A percentile compares a stretch with the other conserved stretches of the same genome.
phyloP scores from a whole-genome alignment of 2,888 invertebrate species.

The Microchrysa polita region DNA sequence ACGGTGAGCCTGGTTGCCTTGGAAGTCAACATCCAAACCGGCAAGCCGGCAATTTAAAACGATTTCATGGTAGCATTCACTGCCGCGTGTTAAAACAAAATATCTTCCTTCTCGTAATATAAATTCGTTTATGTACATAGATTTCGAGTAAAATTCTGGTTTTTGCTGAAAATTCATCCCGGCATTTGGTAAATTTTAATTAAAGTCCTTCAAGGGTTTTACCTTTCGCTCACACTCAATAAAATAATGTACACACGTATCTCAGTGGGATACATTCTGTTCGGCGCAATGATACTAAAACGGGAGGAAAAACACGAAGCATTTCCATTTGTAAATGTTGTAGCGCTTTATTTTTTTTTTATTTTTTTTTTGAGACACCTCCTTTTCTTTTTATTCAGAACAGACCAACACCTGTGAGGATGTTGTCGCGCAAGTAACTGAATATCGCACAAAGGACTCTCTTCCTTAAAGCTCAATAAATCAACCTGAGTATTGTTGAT shows the following conservation, averaged over 20 bases:
- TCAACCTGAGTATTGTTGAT: constrained; percentile 24
- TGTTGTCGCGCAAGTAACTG: neutral
- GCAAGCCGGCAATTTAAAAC: too few species aligned
- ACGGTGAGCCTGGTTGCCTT: too few species aligned
- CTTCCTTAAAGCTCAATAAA: constrained; percentile 28
- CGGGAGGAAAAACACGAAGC: constrained; percentile 1
- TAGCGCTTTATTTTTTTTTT: neutral
- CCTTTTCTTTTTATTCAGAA: neutral
- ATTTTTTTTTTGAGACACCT: neutral
- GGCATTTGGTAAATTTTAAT: neutral
- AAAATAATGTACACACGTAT: too few species aligned
- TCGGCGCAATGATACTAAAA: too few species aligned
- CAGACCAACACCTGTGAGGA: neutral
- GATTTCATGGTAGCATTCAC: too few species aligned
- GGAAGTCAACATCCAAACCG: too few species aligned
- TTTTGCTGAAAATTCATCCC: neutral
- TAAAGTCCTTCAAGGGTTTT: neutral
- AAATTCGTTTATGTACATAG: too few species aligned
- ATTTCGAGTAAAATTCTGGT: neutral
- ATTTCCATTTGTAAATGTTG: neutral
- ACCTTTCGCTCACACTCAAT: neutral
- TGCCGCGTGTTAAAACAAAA: too few species aligned
- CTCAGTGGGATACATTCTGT: too few species aligned
- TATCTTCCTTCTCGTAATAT: too few species aligned
- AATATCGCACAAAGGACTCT: constrained; percentile 19